Conservation (phyloP, 2,797 vertebrate genomes). For the Ptychadena robeensis region DNA sequence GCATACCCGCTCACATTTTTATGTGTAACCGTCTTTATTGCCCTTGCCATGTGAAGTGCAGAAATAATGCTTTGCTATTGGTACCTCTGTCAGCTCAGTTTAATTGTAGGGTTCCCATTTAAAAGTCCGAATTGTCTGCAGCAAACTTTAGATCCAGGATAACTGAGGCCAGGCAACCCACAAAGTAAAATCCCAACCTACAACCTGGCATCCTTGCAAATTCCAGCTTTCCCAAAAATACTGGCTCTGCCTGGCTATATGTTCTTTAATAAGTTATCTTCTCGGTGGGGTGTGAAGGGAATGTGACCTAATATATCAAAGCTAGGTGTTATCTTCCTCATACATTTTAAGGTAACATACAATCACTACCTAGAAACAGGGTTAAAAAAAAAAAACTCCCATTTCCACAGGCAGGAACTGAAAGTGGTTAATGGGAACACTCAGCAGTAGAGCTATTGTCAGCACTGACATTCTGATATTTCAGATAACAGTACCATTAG, state of each 20-base stretch:
- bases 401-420: conserved; percentile 3
- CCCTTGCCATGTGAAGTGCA: too few species aligned
- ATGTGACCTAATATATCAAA: conserved; percentile 1
- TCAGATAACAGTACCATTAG: conserved; percentile 36
- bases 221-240: background rate
- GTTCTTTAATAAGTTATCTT: background rate
- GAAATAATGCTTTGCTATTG: too few species aligned
- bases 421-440: conserved; percentile 14
- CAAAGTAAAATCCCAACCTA: background rate
- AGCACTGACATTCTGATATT: conserved; percentile 19
- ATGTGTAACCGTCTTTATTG: too few species aligned
- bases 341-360: background rate
- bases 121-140: too few species aligned
- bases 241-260: background rate
- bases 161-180: background rate
- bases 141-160: too few species aligned
- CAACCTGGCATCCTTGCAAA: background rate
- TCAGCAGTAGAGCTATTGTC: conserved; percentile 17
- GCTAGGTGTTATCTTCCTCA: background rate
- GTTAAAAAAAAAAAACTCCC: background rate
- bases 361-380: conserved; percentile 9
- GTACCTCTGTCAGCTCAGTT: too few species aligned
- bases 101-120: too few species aligned
- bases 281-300: background rate
- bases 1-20: too few species aligned